Evolutionary conservation across 2,113 vertebrate genomes (phyloP), one percentile per base, ranked within the genome.

Genomic region (Mormyrus iriodes): DNA sequence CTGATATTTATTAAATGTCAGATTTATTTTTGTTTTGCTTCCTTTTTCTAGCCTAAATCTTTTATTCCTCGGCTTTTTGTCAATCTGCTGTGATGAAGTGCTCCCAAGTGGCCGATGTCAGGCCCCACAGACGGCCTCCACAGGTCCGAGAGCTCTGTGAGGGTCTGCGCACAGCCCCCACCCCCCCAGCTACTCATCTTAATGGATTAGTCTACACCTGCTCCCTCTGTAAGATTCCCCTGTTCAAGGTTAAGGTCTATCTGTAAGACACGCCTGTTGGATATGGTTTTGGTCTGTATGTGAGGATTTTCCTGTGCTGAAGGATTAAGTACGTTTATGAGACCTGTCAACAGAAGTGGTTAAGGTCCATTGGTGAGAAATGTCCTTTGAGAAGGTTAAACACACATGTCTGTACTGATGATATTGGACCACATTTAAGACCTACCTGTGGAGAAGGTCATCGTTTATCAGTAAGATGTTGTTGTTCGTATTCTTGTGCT

Each of bases 1-100:
- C 73, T 79, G 44, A 84, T 84, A 84, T 44, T 84, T 84, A 48
- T 84, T 84, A 84, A 84, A 48, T 84, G 44, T 84, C 82, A 84
- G 82, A 44, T 39, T 46, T 84, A 84, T 84, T 84, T 46, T 84
- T 12, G 8, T 46, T 46, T 24, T n/a, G 44, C 24, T 84, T 48
- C 82, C 46, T n/a, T 84, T 48, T 44, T 48, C 44, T 9, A 48
- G 44, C 21, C 21, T n/a, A 2, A n/a, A 19, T 44, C 21, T 24
- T 46, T 48, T n/a, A 48, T 4, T 4, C 65, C 73, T 42, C n/a
- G 42, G 82, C 82, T 84, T 39, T 44, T 1, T 13, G 44, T 42
- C 44, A 2, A 3, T 48, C 42, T 46, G 3, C 82, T 48, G 19
- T n/a, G 44, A 46, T 44, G 76, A 44, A 21, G 39, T 2, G 17